Evolutionary conservation across 2,797 vertebrate species (phyloP).

Genomic region (Carcharodon carcharias): DNA sequence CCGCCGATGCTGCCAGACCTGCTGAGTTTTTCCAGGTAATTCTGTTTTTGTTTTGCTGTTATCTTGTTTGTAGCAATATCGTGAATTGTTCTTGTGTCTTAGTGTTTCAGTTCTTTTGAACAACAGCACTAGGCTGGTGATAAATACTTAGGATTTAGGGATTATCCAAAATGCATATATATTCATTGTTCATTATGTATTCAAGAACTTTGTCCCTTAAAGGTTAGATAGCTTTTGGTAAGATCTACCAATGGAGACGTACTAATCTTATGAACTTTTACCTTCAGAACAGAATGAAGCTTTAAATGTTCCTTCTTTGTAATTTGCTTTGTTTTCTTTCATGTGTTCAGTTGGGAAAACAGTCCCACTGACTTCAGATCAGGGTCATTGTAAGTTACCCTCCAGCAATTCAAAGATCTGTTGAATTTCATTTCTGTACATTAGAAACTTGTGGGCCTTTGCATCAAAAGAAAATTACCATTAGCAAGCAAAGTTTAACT

Average conservation of each 20-base stretch:
- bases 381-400: not conserved
- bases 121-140: not conserved
- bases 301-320: not conserved
- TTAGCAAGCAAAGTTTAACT: slow-evolving; percentile 14
- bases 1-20: no score
- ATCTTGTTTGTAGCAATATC: not conserved
- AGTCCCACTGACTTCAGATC: not conserved
- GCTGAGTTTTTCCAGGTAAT: no score
- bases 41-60: no score
- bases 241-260: not conserved
- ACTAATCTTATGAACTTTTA: not conserved
- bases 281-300: not conserved
- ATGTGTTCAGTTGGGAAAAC: not conserved
- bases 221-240: not conserved
- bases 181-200: not conserved
- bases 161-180: not conserved
- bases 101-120: not conserved
- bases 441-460: not conserved
- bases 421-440: not conserved
- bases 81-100: not conserved
- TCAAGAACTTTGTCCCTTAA: not conserved
- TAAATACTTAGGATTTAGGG: not conserved
- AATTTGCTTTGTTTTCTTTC: not conserved
- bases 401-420: not conserved
- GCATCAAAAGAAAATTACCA: not conserved